Base-by-base conservation (phyloP, 2,797 vertebrate genomes). In the Cyprinella venusta region DNA sequence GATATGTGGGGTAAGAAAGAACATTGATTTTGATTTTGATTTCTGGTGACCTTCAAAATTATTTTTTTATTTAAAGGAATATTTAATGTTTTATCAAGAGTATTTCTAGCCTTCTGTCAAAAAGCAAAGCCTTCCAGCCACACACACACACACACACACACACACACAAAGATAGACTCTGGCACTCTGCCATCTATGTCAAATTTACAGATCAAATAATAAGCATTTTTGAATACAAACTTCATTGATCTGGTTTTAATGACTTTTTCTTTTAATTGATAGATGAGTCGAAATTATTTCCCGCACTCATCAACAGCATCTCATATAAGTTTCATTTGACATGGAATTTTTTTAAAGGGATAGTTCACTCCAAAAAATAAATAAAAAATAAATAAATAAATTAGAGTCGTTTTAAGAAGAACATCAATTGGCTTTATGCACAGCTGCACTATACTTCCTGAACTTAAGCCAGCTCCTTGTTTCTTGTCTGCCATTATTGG, bases 41-140 rank as follows among this genome's bases (percentile, higher is more conserved):
- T 79, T 69, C 48, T 69, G 21, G 33, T 26, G 54, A 59, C 59
- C 45, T 36, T 6, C 15, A 26, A 40, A 67, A 52, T 78, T 6
- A 0, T 38, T 76, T 40, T 76, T 76, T 76, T n/a, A 76, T 76
- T 38, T 59, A 16, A 76, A 59, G 21, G 52, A 76, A 76, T 59
- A 18, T 56, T n/a, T n/a, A n/a, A n/a, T n/a, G n/a, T n/a, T n/a
- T n/a, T n/a, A n/a, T n/a, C n/a, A n/a, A n/a, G n/a, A n/a, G n/a
- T n/a, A n/a, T n/a, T n/a, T n/a, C n/a, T n/a, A n/a, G n/a, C n/a
- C n/a, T n/a, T n/a, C n/a, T n/a, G n/a, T n/a, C n/a, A n/a, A n/a
- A n/a, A n/a, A n/a, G n/a, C n/a, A n/a, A n/a, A n/a, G n/a, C n/a
- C n/a, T n/a, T n/a, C n/a, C n/a, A n/a, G n/a, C n/a, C n/a, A n/a